phyloP scores from a whole-genome alignment of 1,140 invertebrate genomes.

The Euborellia annulipes region DNA sequence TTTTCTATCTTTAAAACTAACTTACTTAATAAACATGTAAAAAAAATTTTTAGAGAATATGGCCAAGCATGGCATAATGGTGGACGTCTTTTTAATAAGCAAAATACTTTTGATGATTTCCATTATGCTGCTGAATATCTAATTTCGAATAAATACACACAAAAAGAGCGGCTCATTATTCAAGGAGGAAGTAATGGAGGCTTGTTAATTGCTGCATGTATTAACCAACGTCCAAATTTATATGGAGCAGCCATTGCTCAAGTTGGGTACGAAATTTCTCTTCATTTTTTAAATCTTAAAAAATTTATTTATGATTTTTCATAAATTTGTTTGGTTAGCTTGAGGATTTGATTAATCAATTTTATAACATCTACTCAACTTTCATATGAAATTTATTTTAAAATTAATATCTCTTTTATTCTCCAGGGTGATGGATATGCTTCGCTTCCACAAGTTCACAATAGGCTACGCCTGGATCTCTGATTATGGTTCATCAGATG shows the following conservation, averaged over 20 bases:
- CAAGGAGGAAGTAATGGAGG: constrained; percentile 96
- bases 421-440: constrained; percentile 88
- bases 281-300: constrained; percentile 2
- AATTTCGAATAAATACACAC: constrained; percentile 67
- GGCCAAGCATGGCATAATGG: constrained; percentile 94
- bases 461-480: constrained; percentile 93
- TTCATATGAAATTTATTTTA: background rate
- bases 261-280: constrained; percentile 56
- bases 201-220: constrained; percentile 76
- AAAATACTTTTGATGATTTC: constrained; percentile 97
- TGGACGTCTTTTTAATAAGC: constrained; percentile 82
- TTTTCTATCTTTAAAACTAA: constrained; percentile 4
- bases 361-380: too few relatives aligned
- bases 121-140: constrained; percentile 84
- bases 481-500: constrained; percentile 87
- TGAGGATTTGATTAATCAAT: too few relatives aligned
- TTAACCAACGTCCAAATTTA: constrained; percentile 90
- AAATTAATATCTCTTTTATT: constrained; percentile 13
- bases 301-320: background rate
- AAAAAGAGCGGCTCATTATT: constrained; percentile 58
- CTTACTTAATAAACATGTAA: constrained; percentile 2
- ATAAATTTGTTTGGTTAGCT: too few relatives aligned
- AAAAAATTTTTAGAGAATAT: constrained; percentile 59
- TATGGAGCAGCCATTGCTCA: constrained; percentile 82
- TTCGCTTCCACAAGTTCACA: constrained; percentile 96